A percentile compares a stretch with the other conserved stretches of the same genome.
These are phyloP conservation scores for Heteromurus nitidus DNA, from an alignment of 2,888 invertebrate genomes.

Conservation along the genomic window DNA sequence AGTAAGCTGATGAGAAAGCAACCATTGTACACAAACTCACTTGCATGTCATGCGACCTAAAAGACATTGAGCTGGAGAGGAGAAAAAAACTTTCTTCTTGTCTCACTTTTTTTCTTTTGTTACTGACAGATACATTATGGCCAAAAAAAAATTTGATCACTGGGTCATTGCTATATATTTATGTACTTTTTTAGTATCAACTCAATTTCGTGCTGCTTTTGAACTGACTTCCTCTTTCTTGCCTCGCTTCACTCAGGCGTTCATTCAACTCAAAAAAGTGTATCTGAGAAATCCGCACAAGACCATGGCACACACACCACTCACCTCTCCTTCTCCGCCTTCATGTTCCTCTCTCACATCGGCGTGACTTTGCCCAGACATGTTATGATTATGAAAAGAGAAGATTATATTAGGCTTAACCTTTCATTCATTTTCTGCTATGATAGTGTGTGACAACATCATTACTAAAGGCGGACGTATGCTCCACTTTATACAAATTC, in stretches of 20 bases:
- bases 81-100: background rate
- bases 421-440: constrained; percentile 38
- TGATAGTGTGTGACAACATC: constrained; percentile 39
- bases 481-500: background rate
- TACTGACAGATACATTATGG: constrained; percentile 26
- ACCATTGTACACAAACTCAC: too few relatives aligned
- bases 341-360: background rate
- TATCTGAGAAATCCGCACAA: background rate
- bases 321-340: constrained; percentile 2
- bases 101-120: constrained; percentile 10
- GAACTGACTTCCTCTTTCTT: background rate
- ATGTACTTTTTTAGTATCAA: too few relatives aligned
- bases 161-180: constrained; percentile 15
- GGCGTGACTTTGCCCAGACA: too few relatives aligned
- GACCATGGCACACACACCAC: background rate
- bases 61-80: background rate
- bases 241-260: background rate
- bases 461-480: constrained; percentile 13
- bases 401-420: constrained; percentile 33
- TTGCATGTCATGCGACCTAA: too few relatives aligned
- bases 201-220: background rate
- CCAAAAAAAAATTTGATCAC: constrained; percentile 14
- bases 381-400: constrained; percentile 3
- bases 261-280: background rate
- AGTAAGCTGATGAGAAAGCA: background rate